Conservation (phyloP, 2,797 vertebrate species). For the Spatula versicolor region DNA sequence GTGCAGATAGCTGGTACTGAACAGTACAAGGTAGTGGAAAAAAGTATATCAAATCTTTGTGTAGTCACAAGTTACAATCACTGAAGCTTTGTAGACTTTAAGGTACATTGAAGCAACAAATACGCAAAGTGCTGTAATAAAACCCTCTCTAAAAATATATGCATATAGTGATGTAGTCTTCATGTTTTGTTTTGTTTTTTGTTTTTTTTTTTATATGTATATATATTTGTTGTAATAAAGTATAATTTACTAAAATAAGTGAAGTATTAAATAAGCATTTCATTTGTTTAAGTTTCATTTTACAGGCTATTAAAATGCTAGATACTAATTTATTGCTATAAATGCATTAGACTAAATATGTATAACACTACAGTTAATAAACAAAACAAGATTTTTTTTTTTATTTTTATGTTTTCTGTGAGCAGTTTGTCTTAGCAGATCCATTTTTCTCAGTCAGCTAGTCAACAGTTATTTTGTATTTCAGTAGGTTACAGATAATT, state of each 20-base stretch:
- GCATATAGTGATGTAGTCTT: background rate
- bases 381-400: background rate
- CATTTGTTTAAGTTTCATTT: background rate
- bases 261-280: background rate
- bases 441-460: background rate
- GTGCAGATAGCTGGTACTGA: background rate
- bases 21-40: background rate
- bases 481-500: background rate
- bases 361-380: background rate
- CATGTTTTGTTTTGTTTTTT: background rate
- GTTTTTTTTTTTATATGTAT: background rate
- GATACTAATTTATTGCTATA: background rate
- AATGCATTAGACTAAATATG: background rate
- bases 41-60: background rate
- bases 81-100: background rate
- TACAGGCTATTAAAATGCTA: background rate
- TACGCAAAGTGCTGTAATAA: background rate
- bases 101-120: background rate
- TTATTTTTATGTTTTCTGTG: background rate
- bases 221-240: background rate
- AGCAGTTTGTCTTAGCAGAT: background rate
- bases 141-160: background rate
- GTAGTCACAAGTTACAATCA: background rate
- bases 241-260: background rate
- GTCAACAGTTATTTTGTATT: background rate